Base-by-base conservation (phyloP, 1,140 invertebrate genomes). In the Bombus sylvicola region DNA sequence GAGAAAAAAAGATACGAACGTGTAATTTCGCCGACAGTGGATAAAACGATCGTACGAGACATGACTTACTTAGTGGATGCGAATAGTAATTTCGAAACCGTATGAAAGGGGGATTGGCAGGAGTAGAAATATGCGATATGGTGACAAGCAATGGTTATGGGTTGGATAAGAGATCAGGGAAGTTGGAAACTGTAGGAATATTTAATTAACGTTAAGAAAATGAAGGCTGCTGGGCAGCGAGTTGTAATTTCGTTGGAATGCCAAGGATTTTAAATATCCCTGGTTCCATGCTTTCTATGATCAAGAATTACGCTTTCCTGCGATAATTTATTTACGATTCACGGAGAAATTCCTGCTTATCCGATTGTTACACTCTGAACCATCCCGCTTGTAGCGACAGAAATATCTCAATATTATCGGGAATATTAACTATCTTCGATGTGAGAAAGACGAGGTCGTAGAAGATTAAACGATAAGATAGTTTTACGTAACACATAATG, bases 21-120 rank as follows among this genome's bases (percentile, higher is more conserved):
- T 71, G 68, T 41, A 81, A 81, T 81, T 72, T 71, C 47, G 15
- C 22, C 18, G 66, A 68, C 34, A 68, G 15, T 68, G 34, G 34
- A 68, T 9, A 25, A 34, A 68, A 25, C 34, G 31, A 31, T 68
- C 34, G 22, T 10, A 34, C 66, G 59, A 62, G 59, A n/a, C 59
- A n/a, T 1, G 59, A 62, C 59, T 62, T n/a, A n/a, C 28, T n/a
- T n/a, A n/a, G 59, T 66, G 13, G 18, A 31, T 8, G 75, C 9
- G 34, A 28, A 57, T 37, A 10, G 73, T 28, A 41, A 57, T 77
- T 77, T 41, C n/a, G 37, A 25, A 71, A 62, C 28, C 3, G 69
- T 3, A 31, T 25, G 68, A 8, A 37, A 37, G 37, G 22, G 37
- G 22, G 9, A 39, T n/a, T 41, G 71, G 37, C 71, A 22, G 39